Base-by-base conservation (phyloP, 1,140 invertebrate species). In the Achroia grisella region DNA sequence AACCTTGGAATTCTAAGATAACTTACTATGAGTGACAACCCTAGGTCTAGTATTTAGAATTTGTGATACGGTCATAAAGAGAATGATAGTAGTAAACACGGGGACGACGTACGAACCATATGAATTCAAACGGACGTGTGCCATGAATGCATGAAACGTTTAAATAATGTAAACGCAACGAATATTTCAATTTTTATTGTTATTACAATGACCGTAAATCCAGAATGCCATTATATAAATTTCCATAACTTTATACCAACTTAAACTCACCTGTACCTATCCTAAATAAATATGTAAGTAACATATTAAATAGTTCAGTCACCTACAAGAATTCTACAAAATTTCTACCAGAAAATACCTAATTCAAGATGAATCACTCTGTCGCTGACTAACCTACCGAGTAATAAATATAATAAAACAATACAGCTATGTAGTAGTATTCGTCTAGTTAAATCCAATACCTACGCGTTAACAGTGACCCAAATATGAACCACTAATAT, bases 121-220 rank as follows among this genome's bases (percentile, higher is more conserved):
- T 58, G 57, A 70, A 71, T 74, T 65, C 52, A 63, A 70, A 71
- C 44, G 48, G 17, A 37, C 30, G 31, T 70, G 62, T 64, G 68
- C 55, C 29, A 43, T 52, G 68, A 71, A 71, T 75, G 39, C 51
- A 40, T 54, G 32, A 62, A 44, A 40, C 39, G n/a, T 23, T 36
- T 40, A 32, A 37, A 59, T 52, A 43, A 32, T 63, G 52, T 44
- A 55, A 49, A 46, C 39, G 35, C 32, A 32, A 58, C 56, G 57
- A 57, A 54, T 54, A 57, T 56, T 48, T 65, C 47, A 57, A 62
- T 23, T 23, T 23, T 23, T 23, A 66, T 52, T 52, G 45, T 51
- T 60, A 60, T 54, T 34, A 45, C 53, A 57, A 44, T 10, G 36
- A 11, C 31, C 44, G 57, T 71, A 71, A 71, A 71, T 71, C 42